phyloP scores from a whole-genome alignment of 2,113 vertebrate genomes.

The Myiagra hebetior region DNA sequence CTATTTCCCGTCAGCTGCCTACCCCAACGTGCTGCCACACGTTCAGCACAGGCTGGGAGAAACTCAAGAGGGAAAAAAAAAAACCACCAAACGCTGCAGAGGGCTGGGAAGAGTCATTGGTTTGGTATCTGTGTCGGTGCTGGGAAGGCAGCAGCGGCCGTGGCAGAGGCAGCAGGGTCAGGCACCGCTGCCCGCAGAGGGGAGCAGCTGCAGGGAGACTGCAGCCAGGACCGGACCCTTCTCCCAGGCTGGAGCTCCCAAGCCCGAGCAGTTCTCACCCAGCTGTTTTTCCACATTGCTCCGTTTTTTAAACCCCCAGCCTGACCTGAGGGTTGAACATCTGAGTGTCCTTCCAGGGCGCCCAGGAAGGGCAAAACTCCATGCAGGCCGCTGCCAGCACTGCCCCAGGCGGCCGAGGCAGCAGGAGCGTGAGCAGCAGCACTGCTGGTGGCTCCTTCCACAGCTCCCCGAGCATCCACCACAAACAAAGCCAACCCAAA shows the following conservation, averaged over 20 bases:
- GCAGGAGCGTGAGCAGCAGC: not conserved
- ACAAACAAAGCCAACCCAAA: not conserved
- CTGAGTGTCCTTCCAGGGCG: not conserved
- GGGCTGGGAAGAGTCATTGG: not conserved
- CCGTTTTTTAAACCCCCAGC: not conserved
- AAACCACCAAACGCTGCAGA: not conserved
- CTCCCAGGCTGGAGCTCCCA: not conserved
- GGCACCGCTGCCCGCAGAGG: not conserved
- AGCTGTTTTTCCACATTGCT: not conserved
- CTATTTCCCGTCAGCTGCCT: not conserved
- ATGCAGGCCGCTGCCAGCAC: not conserved
- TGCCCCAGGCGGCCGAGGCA: fast-evolving
- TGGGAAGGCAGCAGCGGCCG: not conserved
- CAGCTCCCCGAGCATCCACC: not conserved
- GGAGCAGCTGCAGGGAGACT: not conserved
- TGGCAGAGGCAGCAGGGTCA: not conserved
- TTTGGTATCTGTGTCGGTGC: not conserved
- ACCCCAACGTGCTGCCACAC: not conserved
- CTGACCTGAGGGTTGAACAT: not conserved
- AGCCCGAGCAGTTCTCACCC: fast-evolving
- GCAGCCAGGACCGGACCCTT: not conserved
- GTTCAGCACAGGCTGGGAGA: not conserved
- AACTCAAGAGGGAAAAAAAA: not conserved
- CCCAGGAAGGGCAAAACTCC: not conserved
- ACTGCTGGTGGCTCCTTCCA: fast-evolving